Conservation (phyloP, 64 coral and sea anemone genomes). For the Dendrophyllia cribrosa region DNA sequence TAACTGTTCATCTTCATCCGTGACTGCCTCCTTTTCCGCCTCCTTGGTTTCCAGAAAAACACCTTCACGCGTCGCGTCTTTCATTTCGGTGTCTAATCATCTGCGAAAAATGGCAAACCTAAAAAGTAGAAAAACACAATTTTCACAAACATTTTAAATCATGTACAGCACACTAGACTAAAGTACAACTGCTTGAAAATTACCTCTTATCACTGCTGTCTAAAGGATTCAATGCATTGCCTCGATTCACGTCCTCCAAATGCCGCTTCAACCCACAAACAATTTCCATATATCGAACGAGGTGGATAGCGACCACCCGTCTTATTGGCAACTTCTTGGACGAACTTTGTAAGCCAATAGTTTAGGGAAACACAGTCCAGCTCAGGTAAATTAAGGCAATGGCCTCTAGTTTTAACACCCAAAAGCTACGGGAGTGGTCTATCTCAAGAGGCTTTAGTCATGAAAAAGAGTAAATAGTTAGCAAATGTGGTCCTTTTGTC, state of each 20-base stretch:
- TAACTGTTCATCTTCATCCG: constrained; percentile 63
- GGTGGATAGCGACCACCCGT: neutral
- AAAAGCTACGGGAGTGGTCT: too few relatives aligned
- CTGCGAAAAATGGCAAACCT: constrained; percentile 50
- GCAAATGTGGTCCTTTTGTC: too few relatives aligned
- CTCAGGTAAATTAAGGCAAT: too few relatives aligned
- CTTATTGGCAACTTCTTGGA: neutral
- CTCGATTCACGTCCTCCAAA: constrained; percentile 15
- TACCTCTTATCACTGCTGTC: constrained; percentile 53
- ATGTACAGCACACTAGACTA: constrained; percentile 54
- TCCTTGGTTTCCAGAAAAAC: constrained; percentile 30
- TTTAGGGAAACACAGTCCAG: neutral
- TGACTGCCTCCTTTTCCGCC: constrained; percentile 41
- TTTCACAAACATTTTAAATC: constrained; percentile 51
- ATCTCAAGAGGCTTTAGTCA: too few relatives aligned
- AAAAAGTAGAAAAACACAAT: constrained; percentile 34
- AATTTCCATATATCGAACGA: constrained; percentile 8
- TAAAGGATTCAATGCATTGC: constrained; percentile 30
- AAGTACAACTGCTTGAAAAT: constrained; percentile 60
- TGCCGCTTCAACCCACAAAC: constrained; percentile 13
- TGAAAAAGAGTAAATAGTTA: too few relatives aligned
- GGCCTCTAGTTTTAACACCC: too few relatives aligned
- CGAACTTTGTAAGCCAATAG: constrained; percentile 9
- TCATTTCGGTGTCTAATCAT: constrained; percentile 64
- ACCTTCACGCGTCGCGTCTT: constrained; percentile 25